Evolutionary conservation across 2,888 invertebrate species (phyloP), one percentile per base, ranked within the genome.

Genomic region (Anagyrus pseudococci): DNA sequence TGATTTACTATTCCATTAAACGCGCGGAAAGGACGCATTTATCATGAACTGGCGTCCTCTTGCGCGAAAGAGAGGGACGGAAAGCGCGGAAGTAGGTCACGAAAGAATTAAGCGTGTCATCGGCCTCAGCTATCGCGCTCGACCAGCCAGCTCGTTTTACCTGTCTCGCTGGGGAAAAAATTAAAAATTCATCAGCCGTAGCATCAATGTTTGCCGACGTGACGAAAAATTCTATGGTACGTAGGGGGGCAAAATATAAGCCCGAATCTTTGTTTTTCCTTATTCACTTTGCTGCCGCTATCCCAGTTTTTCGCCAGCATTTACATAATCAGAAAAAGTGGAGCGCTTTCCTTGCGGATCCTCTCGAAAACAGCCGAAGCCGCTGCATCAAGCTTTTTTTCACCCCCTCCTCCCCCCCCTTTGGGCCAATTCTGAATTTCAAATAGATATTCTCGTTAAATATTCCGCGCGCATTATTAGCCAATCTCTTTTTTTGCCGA

Each of bases 1-100:
- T 61, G 65, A 65, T 65, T 65, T 62, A 65, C 47, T 43, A 43
- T 50, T 62, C 58, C 50, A 58, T 65, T 65, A 58, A 29, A 33
- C 20, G 17, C 2, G 23, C 13, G 43, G 40, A 56, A 40, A 55
- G 49, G 49, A 52, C 26, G 64, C 53, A 44, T 64, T 57, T 25
- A 49, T 59, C 64, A 52, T 22, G 48, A 37, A 26, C 40, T 33
- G 23, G 15, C 7, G 25, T 47, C 47, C 23, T 22, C 15, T 4
- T 23, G 20, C n/a, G n/a, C n/a, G n/a, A n/a, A n/a, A n/a, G n/a
- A n/a, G n/a, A n/a, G n/a, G n/a, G n/a, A n/a, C n/a, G n/a, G n/a
- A n/a, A n/a, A n/a, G n/a, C n/a, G 25, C 22, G 15, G 20, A 47
- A 37, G 33, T 37, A 15, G 33, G 33, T 37, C 33, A 15, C 13